Base-by-base conservation (phyloP, 1,140 invertebrate genomes). In the Lordiphosa collinella region DNA sequence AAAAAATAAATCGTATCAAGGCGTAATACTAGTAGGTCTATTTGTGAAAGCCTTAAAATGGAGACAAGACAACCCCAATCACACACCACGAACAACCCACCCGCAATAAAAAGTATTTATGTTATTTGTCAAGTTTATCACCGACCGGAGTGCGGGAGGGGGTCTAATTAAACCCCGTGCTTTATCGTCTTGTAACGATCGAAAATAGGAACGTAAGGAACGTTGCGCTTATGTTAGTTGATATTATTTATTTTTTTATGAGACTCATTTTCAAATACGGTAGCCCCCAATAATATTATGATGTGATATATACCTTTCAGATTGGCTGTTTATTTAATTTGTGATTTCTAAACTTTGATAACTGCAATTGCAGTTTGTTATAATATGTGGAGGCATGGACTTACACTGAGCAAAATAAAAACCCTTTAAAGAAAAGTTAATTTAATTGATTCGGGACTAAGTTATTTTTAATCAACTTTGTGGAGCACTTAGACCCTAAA, bases 101-200 rank as follows among this genome's bases (percentile, higher is more conserved):
- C 78, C 78, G 73, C 78, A 79, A 84, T 84, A 84, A 84, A 82
- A 78, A 61, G 78, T 71, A 78, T 84, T 84, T 84, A 84, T 78
- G 79, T 79, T 84, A 84, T 84, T 84, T 84, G 78, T 84, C 68
- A 78, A 84, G 73, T 84, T 84, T 84, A 84, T 84, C 78, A 72
- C 57, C 36, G 12, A 29, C 40, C n/a, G 7, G 4, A 3, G 40
- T 9, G 11, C 16, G 36, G 44, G 22, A 8, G 50, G 46, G 61
- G 53, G 61, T 63, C 76, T 82, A 82, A 82, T 82, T 82, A 82
- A 82, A 82, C 55, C 57, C 54, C 13, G 38, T 50, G 54, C 78
- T 76, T 82, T 82, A 82, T 82, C 76, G 76, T 64, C 71, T 54
- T 82, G 76, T 82, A 72, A 84, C 73, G 67, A 82, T 84, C 76